phyloP scores from a whole-genome alignment of 2,888 invertebrate genomes.

The Uropetala carovei region DNA sequence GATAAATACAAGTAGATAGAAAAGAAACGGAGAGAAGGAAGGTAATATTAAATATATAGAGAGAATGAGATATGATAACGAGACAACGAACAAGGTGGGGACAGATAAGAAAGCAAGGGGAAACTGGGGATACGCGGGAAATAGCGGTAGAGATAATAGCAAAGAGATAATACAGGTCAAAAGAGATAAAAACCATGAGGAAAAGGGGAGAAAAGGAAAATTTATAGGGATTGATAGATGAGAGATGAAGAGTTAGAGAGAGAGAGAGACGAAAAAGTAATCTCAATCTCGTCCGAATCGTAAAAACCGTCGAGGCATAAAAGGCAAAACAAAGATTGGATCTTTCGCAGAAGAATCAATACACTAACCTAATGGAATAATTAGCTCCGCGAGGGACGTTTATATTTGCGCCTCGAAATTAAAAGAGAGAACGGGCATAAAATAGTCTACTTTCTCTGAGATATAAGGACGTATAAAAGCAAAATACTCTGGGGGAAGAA shows the following conservation, averaged over 20 bases:
- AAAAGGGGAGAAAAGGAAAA: neutral
- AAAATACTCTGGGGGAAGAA: too few species aligned
- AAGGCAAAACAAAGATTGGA: conserved; percentile 10
- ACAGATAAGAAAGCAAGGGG: neutral
- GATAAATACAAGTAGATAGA: neutral
- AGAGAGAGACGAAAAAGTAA: neutral
- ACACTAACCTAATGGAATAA: conserved; percentile 29
- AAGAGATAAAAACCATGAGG: too few species aligned
- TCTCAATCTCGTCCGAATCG: neutral
- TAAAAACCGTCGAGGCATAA: neutral
- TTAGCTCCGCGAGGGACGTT: neutral
- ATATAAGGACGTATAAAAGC: too few species aligned
- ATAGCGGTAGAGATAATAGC: too few species aligned
- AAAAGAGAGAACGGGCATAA: neutral
- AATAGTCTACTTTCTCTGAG: neutral
- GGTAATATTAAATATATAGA: neutral
- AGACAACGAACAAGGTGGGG: neutral
- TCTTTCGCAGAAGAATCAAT: neutral
- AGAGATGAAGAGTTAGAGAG: neutral
- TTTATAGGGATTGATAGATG: neutral
- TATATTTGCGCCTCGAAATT: too few species aligned
- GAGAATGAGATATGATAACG: neutral
- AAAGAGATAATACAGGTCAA: too few species aligned
- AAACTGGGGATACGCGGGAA: too few species aligned
- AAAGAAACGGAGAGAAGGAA: neutral